phyloP scores from a whole-genome alignment of 2,797 vertebrate genomes.

The Gephyroberyx darwinii region DNA sequence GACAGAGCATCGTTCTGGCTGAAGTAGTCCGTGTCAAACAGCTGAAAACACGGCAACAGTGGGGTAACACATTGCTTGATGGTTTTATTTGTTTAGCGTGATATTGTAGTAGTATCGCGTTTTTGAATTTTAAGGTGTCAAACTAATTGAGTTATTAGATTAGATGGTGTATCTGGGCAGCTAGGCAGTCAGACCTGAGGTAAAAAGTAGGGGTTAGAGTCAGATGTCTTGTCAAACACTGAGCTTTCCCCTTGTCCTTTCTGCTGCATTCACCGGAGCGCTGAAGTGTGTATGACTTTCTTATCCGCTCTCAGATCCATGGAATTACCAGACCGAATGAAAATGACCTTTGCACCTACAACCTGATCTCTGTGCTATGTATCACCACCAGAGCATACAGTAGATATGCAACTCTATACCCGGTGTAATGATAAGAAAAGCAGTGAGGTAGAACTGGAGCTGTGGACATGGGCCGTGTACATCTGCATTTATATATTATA shows the following conservation, averaged over 20 bases:
- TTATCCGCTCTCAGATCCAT: slow-evolving; percentile 10
- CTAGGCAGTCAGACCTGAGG: slow-evolving; percentile 9
- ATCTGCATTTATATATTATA: not conserved
- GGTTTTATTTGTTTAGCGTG: too few species aligned
- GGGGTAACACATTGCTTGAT: too few species aligned
- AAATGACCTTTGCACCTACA: slow-evolving; percentile 17
- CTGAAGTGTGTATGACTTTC: slow-evolving; percentile 19
- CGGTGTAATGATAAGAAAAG: not conserved
- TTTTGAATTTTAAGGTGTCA: not conserved
- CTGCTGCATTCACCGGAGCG: slow-evolving; percentile 22
- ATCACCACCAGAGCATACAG: not conserved
- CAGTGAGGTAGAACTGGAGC: not conserved
- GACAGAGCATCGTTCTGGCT: too few species aligned
- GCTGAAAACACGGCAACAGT: too few species aligned
- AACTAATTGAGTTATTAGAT: not conserved
- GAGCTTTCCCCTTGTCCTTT: not conserved
- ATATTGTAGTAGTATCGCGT: not conserved
- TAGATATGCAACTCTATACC: not conserved
- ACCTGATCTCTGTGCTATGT: slow-evolving; percentile 1
- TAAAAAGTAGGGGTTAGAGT: slow-evolving; percentile 26
- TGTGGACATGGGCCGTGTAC: not conserved
- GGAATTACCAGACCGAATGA: slow-evolving; percentile 10
- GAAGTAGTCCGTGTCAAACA: too few species aligned
- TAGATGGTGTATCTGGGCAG: slow-evolving; percentile 20
- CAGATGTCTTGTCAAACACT: slow-evolving; percentile 15